phyloP scores from a whole-genome alignment of 2,888 invertebrate genomes.

The Lordiphosa andalusiaca region DNA sequence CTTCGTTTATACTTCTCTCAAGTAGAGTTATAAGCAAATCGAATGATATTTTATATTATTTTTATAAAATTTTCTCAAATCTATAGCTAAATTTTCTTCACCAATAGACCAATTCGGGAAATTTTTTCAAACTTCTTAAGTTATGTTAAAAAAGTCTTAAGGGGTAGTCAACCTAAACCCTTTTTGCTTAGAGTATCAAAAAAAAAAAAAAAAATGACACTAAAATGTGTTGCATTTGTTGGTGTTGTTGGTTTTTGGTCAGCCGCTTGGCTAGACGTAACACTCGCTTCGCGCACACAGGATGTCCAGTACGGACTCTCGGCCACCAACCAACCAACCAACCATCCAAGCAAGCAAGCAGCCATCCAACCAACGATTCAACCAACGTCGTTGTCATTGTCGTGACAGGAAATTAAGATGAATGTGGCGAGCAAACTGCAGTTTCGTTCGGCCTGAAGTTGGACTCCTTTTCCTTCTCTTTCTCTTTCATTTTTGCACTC shows the following conservation, averaged over 20 bases:
- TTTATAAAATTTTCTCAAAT: too few species aligned
- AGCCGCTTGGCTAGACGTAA: conserved; percentile 29
- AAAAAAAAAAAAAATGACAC: conserved; percentile 26
- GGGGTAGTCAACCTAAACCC: too few species aligned
- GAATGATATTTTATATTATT: too few species aligned
- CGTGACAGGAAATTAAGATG: conserved; percentile 74
- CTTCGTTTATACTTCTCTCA: too few species aligned
- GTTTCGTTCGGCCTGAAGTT: conserved; percentile 20
- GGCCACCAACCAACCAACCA: background rate
- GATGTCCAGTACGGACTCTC: conserved; percentile 5
- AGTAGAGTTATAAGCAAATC: too few species aligned
- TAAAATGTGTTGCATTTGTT: conserved; percentile 40
- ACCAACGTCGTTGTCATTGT: conserved; percentile 68
- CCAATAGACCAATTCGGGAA: too few species aligned
- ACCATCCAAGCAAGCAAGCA: conserved; percentile 13
- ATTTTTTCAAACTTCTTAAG: too few species aligned
- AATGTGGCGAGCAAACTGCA: conserved; percentile 73
- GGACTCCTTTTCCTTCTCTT: conserved; percentile 12
- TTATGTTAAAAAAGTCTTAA: too few species aligned
- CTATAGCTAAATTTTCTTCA: too few species aligned
- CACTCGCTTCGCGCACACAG: conserved; percentile 39
- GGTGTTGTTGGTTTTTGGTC: conserved; percentile 30
- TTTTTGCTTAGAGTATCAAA: background rate
- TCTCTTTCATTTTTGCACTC: conserved; percentile 2
- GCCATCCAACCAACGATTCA: conserved; percentile 21